Base-by-base conservation (phyloP, 2,113 vertebrate genomes). In the Nothobranchius furzeri region DNA sequence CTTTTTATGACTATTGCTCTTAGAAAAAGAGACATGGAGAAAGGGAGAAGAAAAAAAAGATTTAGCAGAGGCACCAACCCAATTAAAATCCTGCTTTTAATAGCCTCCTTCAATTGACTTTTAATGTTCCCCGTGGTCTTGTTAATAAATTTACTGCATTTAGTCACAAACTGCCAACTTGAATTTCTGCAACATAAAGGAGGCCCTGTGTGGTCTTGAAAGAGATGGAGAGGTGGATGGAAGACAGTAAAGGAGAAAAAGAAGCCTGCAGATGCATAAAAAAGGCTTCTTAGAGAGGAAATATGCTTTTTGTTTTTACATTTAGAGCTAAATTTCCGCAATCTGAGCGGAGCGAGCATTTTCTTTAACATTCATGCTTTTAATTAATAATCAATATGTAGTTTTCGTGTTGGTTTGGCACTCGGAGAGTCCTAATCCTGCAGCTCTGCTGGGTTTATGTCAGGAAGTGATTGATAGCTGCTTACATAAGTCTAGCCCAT, bases 41-140 rank as follows among this genome's bases (percentile, higher is more conserved):
- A 83, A 69, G 37, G 60, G n/a, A n/a, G n/a, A 5, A 47, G 51
- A 47, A 81, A 81, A 88, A 84, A 87, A 77, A 61, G 66, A 56
- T 86, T 85, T 83, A 85, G 84, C 85, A 55, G 57, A 82, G 81
- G 68, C 73, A 89, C 75, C 79, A 84, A 90, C 65, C 83, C 90
- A 93, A 93, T 93, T 91, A 91, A 89, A 90, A 86, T 85, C 75
- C 65, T 59, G 67, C 87, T 89, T 91, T 91, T 92, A 92, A 89
- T 90, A 91, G 88, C 81, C 88, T 91, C 84, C 82, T 91, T 89
- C 86, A 89, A 86, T 87, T 86, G 87, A 87, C 85, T 90, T 91
- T 89, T 88, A 92, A 87, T 87, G 82, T 78, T 92, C 89, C 89
- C 89, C 64, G 47, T 56, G 86, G 90, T 85, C 89, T 82, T 72